Evolutionary conservation across 2,113 vertebrate genomes (phyloP).

Genomic region (Pipa parva): DNA sequence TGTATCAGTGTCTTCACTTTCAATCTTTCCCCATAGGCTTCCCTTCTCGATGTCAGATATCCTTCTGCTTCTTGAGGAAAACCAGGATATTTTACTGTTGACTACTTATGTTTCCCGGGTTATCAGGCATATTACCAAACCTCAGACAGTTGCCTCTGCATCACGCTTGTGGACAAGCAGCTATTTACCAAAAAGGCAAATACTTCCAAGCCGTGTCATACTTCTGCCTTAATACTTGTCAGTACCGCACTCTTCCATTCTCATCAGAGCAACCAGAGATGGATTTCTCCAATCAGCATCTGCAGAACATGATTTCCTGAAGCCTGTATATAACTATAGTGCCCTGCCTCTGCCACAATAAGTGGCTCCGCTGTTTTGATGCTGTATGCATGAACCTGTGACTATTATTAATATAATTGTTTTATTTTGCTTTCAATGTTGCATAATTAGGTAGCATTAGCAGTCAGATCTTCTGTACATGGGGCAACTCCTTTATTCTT

Average conservation of each 20-base stretch:
- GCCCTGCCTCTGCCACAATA: neutral
- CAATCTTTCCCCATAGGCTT: constrained; percentile 55
- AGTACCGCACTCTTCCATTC: constrained; percentile 52
- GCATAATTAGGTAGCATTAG: constrained; percentile 43
- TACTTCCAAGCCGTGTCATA: constrained; percentile 61
- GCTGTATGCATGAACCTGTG: constrained; percentile 60
- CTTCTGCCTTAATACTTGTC: constrained; percentile 73
- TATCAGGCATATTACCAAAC: constrained; percentile 70
- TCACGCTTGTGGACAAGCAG: constrained; percentile 75
- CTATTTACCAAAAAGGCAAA: constrained; percentile 77
- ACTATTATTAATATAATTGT: no score
- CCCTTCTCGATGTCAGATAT: constrained; percentile 74
- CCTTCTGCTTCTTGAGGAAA: constrained; percentile 69
- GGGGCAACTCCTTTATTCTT: neutral
- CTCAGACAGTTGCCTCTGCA: constrained; percentile 68
- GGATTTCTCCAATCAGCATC: constrained; percentile 49
- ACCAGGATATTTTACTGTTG: constrained; percentile 62
- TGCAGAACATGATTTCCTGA: constrained; percentile 30
- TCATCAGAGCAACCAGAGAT: constrained; percentile 49
- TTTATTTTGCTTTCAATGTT: constrained; percentile 56
- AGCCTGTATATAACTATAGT: constrained; percentile 3
- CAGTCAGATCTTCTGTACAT: neutral
- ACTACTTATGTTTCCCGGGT: constrained; percentile 61
- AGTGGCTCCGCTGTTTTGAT: neutral
- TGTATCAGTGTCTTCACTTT: neutral